These are phyloP conservation scores for Leuciscus waleckii DNA, from an alignment of 2,797 vertebrate genomes.

Conservation along the genomic window DNA sequence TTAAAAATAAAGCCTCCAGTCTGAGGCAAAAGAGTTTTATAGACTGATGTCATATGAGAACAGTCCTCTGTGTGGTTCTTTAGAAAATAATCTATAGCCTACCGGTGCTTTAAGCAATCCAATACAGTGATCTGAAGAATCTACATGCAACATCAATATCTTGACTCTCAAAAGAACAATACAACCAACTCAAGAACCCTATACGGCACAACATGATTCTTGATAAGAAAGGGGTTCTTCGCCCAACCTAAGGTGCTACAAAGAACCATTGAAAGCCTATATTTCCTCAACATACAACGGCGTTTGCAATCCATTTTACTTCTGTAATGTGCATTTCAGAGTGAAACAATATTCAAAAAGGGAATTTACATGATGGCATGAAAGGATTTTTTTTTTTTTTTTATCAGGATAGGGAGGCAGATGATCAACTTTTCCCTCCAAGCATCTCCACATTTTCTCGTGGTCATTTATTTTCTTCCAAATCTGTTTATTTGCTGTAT, in stretches of 20 bases:
- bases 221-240: neutral
- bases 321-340: neutral
- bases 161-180: neutral
- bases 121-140: neutral
- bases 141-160: neutral
- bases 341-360: neutral
- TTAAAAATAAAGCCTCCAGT: conserved; percentile 14
- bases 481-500: too few species aligned
- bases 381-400: too few species aligned
- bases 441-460: too few species aligned
- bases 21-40: neutral
- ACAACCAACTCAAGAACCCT: neutral
- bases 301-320: neutral
- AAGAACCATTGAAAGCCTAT: neutral
- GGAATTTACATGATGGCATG: neutral
- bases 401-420: too few species aligned
- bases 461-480: too few species aligned
- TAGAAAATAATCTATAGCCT: neutral
- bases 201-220: neutral
- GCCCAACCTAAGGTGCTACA: neutral
- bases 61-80: neutral
- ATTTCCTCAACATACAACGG: neutral
- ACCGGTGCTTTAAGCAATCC: conserved; percentile 1
- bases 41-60: conserved; percentile 11
- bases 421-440: too few species aligned